Conservation (phyloP, 2,888 invertebrate genomes). For the Callinectes sapidus region DNA sequence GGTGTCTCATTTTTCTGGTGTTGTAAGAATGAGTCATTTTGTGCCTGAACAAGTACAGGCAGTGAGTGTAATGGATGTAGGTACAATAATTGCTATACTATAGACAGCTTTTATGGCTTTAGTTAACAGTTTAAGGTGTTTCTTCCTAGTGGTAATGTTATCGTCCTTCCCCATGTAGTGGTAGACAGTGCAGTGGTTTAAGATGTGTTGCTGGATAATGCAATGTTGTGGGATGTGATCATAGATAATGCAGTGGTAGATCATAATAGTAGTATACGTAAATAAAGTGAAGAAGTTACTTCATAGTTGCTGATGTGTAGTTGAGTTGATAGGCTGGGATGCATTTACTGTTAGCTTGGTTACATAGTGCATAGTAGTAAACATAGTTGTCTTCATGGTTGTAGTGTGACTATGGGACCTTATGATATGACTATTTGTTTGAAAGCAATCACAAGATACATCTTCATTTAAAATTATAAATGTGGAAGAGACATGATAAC, state of each 20-base stretch:
- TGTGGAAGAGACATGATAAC: too few species aligned
- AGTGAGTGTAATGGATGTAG: background rate
- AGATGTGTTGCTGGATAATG: background rate
- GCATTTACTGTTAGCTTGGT: too few species aligned
- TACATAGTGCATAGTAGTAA: too few species aligned
- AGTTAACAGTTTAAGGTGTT: background rate
- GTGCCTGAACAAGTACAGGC: background rate
- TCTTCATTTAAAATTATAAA: too few species aligned
- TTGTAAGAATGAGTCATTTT: background rate
- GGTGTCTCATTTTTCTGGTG: background rate
- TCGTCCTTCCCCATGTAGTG: background rate
- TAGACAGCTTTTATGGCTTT: background rate
- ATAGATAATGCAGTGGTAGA: background rate
- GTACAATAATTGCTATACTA: background rate
- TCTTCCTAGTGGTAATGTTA: background rate
- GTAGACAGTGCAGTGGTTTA: background rate
- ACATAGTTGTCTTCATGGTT: too few species aligned
- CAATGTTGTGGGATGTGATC: background rate
- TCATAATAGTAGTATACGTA: too few species aligned
- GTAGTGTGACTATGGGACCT: too few species aligned
- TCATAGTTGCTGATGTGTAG: too few species aligned
- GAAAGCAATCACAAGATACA: too few species aligned
- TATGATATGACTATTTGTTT: too few species aligned
- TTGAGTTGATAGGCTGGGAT: too few species aligned
- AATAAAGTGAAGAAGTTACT: too few species aligned